A percentile compares a stretch with the other conserved stretches of the same genome.
These are phyloP conservation scores for Micoletzkya japonica DNA, from an alignment of 2,888 invertebrate genomes.

Conservation along the genomic window DNA sequence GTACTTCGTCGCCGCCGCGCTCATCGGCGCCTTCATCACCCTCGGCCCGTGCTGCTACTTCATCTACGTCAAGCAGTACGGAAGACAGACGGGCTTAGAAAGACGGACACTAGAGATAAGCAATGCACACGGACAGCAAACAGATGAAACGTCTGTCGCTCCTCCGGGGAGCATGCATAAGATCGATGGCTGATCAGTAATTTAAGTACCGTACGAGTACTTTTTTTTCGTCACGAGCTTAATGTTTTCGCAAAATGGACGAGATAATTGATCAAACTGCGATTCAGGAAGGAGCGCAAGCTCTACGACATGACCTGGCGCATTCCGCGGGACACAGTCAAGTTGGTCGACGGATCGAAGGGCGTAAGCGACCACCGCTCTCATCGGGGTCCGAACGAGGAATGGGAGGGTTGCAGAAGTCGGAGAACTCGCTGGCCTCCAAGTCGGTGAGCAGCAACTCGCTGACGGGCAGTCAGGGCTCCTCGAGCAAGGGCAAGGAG, in stretches of 20 bases:
- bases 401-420: slow-evolving; percentile 27
- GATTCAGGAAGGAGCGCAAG: slow-evolving; percentile 53
- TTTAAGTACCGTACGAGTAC: too few species aligned
- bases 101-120: not conserved
- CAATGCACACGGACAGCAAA: too few species aligned
- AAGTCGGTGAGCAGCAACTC: slow-evolving; percentile 53
- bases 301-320: slow-evolving; percentile 63
- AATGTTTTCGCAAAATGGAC: too few species aligned
- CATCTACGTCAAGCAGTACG: slow-evolving; percentile 59
- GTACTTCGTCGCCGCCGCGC: slow-evolving; percentile 45
- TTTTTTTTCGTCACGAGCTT: too few species aligned
- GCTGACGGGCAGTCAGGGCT: slow-evolving; percentile 51
- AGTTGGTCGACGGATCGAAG: slow-evolving; percentile 9
- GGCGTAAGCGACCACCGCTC: not conserved
- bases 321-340: slow-evolving; percentile 54
- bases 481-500: slow-evolving; percentile 45
- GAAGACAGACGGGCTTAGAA: not conserved
- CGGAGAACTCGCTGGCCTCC: slow-evolving; percentile 51
- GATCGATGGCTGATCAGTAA: too few species aligned
- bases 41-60: slow-evolving; percentile 53
- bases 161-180: too few species aligned
- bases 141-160: not conserved
- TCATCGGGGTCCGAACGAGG: too few species aligned
- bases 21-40: slow-evolving; percentile 42
- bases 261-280: too few species aligned